Evolutionary conservation across 2,113 vertebrate genomes (phyloP).

Genomic region (Carassius auratus): DNA sequence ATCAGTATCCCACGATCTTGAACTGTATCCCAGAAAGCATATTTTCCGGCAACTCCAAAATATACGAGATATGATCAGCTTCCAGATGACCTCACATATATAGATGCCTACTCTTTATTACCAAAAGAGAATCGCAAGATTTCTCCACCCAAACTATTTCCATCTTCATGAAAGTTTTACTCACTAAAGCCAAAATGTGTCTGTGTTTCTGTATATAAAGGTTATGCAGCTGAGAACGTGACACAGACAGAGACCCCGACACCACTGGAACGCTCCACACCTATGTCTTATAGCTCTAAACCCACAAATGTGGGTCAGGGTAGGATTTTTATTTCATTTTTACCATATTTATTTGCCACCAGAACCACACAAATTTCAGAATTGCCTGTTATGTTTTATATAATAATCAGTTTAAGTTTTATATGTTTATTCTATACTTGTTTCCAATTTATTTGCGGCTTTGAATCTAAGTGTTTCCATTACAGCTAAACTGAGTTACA

Average conservation of each 20-base stretch:
- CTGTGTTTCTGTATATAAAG: constrained; percentile 18
- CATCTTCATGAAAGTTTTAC: neutral
- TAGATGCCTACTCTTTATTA: neutral
- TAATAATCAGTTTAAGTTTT: neutral
- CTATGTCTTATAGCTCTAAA: neutral
- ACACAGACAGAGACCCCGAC: neutral
- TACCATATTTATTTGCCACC: too few relatives aligned
- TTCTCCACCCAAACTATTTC: neutral
- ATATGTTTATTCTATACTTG: neutral
- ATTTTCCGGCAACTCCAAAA: neutral
- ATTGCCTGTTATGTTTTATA: neutral
- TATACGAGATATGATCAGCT: constrained; percentile 8
- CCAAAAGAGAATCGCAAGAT: neutral
- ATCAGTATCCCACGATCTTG: constrained; percentile 22
- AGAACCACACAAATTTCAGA: too few relatives aligned
- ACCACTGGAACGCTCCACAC: neutral
- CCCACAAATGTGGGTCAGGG: neutral
- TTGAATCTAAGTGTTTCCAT: neutral
- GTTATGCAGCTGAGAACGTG: neutral
- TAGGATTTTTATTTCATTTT: neutral
- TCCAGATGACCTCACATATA: neutral
- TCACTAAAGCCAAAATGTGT: neutral
- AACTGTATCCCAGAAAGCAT: constrained; percentile 9
- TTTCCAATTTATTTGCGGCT: neutral
- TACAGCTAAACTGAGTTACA: neutral